Base-by-base conservation (phyloP, 2,797 vertebrate species). In the Sebastes cheni region DNA sequence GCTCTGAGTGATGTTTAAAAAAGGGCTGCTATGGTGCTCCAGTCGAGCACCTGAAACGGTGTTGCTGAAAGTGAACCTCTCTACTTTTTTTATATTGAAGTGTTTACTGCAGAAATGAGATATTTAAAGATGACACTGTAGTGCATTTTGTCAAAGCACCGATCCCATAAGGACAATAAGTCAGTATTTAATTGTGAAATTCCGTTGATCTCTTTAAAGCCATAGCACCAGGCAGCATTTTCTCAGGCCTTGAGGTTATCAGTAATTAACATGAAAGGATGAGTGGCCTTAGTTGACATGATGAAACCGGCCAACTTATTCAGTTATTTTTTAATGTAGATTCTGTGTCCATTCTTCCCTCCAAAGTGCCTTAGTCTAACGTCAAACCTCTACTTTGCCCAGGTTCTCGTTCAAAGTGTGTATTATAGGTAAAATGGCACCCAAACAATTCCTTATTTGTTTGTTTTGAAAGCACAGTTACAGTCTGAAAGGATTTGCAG, bases 331-430 rank as follows among this genome's bases (percentile, higher is more conserved):
- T 52, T 52, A 6, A 20, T 69, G 25, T 76, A n/a, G 30, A 64
- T 25, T 58, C 29, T 78, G 32, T 50, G 9, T 54, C 42, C 13
- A 30, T 22, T 66, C 39, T 74, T 68, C 62, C 32, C 56, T 75
- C 71, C 30, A 20, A 86, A 86, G 90, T 92, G 89, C 90, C 91
- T 91, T 90, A 79, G 78, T 85, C 66, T 30, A 52, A 70, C 3
- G 14, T 71, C 42, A 59, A 42, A 69, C 60, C 13, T 75, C 42
- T 56, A 23, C 52, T 65, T 42, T 27, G 6, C 30, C 29, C n/a
- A 36, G 60, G 2, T 30, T 20, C 8, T 23, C 54, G 3, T 64
- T 23, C 13, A 2, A 50, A 18, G 14, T 73, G 46, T 59, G 18
- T 74, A 27, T 61, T 52, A 14, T 5, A 13, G 3, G 13, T 20